phyloP scores from a whole-genome alignment of 2,113 vertebrate genomes.

The Actenoides lindsayi region DNA sequence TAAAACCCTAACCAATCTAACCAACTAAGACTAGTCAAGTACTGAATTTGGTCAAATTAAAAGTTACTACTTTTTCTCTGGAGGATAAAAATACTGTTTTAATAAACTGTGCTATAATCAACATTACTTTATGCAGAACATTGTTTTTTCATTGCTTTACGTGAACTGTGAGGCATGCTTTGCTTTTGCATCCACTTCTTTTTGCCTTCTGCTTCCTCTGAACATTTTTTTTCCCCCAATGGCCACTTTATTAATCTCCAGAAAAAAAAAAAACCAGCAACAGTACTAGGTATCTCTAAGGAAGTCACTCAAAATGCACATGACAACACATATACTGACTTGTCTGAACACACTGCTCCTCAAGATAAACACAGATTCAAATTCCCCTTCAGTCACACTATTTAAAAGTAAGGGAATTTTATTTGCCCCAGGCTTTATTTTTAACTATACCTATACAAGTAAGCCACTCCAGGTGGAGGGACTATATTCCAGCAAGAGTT shows the following conservation, averaged over 20 bases:
- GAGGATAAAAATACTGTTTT: neutral
- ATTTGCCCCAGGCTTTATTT: neutral
- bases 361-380: neutral
- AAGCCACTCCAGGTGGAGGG: neutral
- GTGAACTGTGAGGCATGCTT: fast-evolving
- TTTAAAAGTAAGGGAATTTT: neutral
- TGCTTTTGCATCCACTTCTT: neutral
- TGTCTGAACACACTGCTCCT: neutral
- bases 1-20: neutral
- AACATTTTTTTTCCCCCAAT: neutral
- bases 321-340: neutral
- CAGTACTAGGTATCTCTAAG: neutral
- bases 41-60: neutral
- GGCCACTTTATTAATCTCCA: neutral
- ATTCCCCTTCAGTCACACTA: neutral
- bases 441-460: neutral
- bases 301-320: neutral
- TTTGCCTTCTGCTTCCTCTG: neutral
- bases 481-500: neutral
- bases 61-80: neutral
- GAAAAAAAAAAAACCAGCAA: neutral
- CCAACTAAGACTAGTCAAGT: neutral
- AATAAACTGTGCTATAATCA: neutral
- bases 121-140: fast-evolving
- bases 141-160: neutral